phyloP scores from a whole-genome alignment of 2,113 vertebrate species.

The Chrysemys picta region DNA sequence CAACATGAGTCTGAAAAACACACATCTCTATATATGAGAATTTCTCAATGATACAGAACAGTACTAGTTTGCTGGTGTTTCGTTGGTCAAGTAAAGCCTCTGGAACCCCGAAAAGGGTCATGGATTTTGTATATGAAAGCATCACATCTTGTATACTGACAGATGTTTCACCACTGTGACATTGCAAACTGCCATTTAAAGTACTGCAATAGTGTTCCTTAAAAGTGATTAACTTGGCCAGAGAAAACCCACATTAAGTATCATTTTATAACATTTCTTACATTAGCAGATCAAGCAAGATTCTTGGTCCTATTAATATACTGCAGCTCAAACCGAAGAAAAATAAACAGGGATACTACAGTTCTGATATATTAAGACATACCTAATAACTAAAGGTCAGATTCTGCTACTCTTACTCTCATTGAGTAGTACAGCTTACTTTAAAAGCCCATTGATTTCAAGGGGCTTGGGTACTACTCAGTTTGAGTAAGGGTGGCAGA shows the following conservation, averaged over 20 bases:
- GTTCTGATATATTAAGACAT: not conserved
- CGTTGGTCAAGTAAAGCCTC: not conserved
- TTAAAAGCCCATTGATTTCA: not conserved
- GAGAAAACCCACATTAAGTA: not conserved
- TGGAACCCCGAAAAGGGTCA: not conserved
- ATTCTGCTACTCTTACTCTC: not conserved
- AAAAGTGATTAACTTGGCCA: not conserved
- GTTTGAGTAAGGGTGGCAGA: not conserved
- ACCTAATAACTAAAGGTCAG: not conserved
- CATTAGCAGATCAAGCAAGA: not conserved
- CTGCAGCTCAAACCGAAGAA: not conserved
- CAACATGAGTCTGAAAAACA: constrained; percentile 87
- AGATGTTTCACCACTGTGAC: not conserved
- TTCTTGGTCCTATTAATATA: not conserved
- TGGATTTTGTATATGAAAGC: not conserved
- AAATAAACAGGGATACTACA: not conserved
- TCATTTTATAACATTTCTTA: not conserved
- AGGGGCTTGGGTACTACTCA: not conserved
- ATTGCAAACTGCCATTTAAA: not conserved
- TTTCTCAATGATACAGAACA: not conserved
- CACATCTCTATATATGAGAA: not conserved
- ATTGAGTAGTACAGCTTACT: not conserved
- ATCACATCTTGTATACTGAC: not conserved
- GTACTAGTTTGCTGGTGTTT: not conserved
- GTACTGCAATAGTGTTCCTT: not conserved